Base-by-base conservation (phyloP, 92 coral and sea anemone species). In the Porites evermanni region DNA sequence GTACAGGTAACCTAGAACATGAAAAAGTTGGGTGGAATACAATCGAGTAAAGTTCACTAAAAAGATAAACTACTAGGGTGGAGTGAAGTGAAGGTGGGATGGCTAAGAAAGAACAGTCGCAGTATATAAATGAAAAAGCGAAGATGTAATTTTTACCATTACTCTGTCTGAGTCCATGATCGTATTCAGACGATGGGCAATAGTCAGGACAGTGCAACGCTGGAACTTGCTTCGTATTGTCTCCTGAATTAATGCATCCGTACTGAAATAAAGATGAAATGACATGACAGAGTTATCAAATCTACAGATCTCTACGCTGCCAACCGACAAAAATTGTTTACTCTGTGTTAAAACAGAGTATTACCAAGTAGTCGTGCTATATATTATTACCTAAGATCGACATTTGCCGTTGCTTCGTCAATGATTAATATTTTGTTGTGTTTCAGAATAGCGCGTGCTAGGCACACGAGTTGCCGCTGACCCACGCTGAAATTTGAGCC, bases 351-450 rank as follows among this genome's bases (percentile, higher is more conserved):
- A 3, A 5, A 38, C 3, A 56, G 61, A 14, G 8, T 11, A 56
- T 56, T 56, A 56, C 12, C 3, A 14, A 56, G 61, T 56, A 56
- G 17, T 56, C 61, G 61, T 56, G 16, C 16, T 56, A 56, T 56
- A 56, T 38, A 38, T 53, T 59, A 91, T 85, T 91, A 96, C 98
- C 86, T 91, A 52, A 89, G 98, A 85, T 96, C 98, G 14, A 96
- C 98, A 73, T 96, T 96, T 4, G 98, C 98, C 6, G 99, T 96
- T 64, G 99, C 99, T 86, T 96, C 99, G 53, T 96, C 99, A 72
- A 96, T 95, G 65, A 96, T 91, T 54, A 96, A 74, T 77, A 96
- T 95, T 79, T 89, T 96, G 68, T 96, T 95, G 67, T 94, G 98
- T 70, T 92, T 91, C 21, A 96, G 91, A 44, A 96, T 90, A 2